These are phyloP conservation scores for Cerastoderma edule DNA, from an alignment of 2,888 invertebrate genomes.

Conservation along the genomic window DNA sequence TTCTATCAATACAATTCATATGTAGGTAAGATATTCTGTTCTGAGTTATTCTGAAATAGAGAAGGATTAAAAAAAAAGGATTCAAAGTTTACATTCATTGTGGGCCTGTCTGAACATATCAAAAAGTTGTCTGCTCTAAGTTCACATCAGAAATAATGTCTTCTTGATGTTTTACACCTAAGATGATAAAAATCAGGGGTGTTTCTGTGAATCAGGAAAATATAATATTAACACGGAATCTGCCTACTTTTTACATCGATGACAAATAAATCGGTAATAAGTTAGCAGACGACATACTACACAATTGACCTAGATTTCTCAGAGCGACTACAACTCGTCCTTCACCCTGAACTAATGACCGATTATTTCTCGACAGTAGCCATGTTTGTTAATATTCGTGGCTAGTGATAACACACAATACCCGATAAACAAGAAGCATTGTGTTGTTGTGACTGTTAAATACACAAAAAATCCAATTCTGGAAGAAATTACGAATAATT, in stretches of 20 bases:
- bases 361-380: constrained; percentile 16
- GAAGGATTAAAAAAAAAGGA: too few relatives aligned
- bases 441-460: too few relatives aligned
- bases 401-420: background rate
- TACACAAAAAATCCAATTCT: too few relatives aligned
- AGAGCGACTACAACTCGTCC: constrained; percentile 25
- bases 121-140: too few relatives aligned
- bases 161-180: too few relatives aligned
- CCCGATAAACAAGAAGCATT: background rate
- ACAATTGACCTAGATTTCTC: constrained; percentile 8
- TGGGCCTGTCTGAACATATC: too few relatives aligned
- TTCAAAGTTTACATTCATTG: too few relatives aligned
- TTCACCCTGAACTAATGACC: constrained; percentile 27
- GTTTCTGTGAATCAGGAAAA: background rate
- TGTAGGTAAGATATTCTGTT: too few relatives aligned
- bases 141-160: too few relatives aligned
- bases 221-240: background rate
- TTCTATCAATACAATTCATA: too few relatives aligned
- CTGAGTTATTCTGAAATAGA: too few relatives aligned
- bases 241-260: background rate
- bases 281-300: constrained; percentile 1
- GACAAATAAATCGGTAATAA: background rate
- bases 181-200: background rate
- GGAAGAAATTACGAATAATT: too few relatives aligned
- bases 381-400: constrained; percentile 10